Evolutionary conservation across 2,888 invertebrate genomes (phyloP), one percentile per base, ranked within the genome.

Genomic region (Heliconius charithonia): DNA sequence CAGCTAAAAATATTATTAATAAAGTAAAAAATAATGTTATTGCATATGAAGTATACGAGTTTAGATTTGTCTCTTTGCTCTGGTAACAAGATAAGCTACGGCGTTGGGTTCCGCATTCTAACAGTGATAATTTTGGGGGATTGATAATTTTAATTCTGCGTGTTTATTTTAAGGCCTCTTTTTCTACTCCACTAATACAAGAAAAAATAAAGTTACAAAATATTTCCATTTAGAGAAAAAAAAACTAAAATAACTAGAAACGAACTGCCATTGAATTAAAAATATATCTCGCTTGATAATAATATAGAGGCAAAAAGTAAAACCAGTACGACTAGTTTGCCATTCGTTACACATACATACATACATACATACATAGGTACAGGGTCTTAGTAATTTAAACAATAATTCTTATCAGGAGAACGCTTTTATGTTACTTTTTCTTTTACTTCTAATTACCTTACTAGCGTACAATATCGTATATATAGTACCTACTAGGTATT

Each of bases 251-350:
- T 25, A n/a, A n/a, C 25, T 62, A 62, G 13, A 59, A n/a, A n/a
- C 59, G n/a, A 59, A 22, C 19, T 66, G 19, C n/a, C 37, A 66
- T 37, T 66, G 10, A 66, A 66, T 19, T 51, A 19, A 19, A 37
- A 66, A 66, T 67, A 37, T n/a, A 37, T 37, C 19, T 51, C 51
- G 59, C 37, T 67, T 10, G n/a, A n/a, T n/a, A 59, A 59, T 25
- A 66, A 37, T n/a, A 32, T 37, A n/a, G 37, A 67, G 12, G 13
- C 16, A 45, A 63, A 37, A 25, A 41, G n/a, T 41, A 69, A 27
- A 69, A 69, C 69, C n/a, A 69, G 69, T 25, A 69, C 3, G 69
- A 69, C 41, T 27, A 69, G 69, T 69, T 69, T 41, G 41, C 69
- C 41, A 69, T 69, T 69, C 69, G 69, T 69, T 69, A 69, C 69